Base-by-base conservation (phyloP, 2,888 invertebrate genomes). In the Osmoderma eremita region DNA sequence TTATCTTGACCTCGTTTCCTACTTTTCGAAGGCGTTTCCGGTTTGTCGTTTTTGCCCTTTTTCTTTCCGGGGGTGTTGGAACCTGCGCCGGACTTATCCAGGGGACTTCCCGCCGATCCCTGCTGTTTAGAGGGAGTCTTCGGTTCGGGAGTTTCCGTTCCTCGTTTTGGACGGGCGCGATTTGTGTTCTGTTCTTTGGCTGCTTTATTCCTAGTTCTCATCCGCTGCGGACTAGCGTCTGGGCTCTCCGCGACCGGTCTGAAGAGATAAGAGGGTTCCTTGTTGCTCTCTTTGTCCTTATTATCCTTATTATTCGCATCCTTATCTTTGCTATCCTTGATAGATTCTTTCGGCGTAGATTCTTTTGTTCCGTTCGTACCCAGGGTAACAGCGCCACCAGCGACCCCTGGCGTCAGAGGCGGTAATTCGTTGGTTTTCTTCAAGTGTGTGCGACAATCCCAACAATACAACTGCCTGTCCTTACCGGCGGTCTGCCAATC, bases 221-320 rank as follows among this genome's bases (percentile, higher is more conserved):
- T 94, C 82, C 94, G 89, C 80, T 92, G 93, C 62, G 94, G 94
- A 79, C 92, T 92, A 78, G 91, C 90, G 80, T 93, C 94, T 76
- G 89, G 90, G 76, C 88, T 90, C 63, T 89, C 88, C 73, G 76
- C 67, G 62, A 77, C 74, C 4, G 75, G 74, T 48, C 74, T 64
- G 63, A 75, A 76, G 22, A 75, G 69, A 53, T 74, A 76, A 13
- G 74, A 68, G 8, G 71, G 66, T 30, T 75, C 73, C 63, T 74
- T 72, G 17, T 69, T 67, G 17, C 69, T 70, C 22, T 71, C 70
- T 1, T 68, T 67, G 66, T 65, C 68, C 56, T 22, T 68, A 64
- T 41, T 56, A 51, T 48, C 66, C 39, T 68, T 62, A 39, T 54
- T 61, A 20, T 51, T 70, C 50, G 49, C 50, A 22, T 71, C 71